These are phyloP conservation scores for Pycnonotus jocosus DNA, from an alignment of 2,113 vertebrate genomes.

Conservation along the genomic window DNA sequence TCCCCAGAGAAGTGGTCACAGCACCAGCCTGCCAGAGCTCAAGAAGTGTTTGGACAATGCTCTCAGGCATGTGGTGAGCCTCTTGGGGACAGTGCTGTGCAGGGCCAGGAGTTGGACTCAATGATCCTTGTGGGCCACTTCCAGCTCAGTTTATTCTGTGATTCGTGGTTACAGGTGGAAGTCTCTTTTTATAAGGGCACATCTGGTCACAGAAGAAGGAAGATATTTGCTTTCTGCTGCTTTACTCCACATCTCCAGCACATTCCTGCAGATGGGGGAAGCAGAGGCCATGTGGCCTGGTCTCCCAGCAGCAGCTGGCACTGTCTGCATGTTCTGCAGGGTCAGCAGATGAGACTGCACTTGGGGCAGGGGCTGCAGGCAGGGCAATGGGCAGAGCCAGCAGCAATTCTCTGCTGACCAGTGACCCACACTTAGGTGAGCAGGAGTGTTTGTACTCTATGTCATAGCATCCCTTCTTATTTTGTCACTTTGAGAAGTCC, in stretches of 20 bases:
- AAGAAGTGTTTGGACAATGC: background rate
- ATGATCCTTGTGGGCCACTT: background rate
- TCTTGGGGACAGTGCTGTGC: background rate
- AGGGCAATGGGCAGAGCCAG: background rate
- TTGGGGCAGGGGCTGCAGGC: background rate
- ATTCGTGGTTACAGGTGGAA: fast-evolving
- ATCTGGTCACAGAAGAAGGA: background rate
- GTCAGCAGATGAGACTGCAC: background rate
- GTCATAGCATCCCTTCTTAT: background rate
- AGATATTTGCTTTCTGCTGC: background rate
- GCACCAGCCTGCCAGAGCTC: background rate
- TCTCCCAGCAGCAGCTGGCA: background rate
- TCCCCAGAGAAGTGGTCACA: background rate
- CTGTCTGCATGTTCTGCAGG: background rate
- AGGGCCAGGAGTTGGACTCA: background rate
- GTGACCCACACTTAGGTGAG: background rate
- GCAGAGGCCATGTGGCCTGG: fast-evolving
- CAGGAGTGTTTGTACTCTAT: background rate
- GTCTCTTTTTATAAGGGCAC: background rate
- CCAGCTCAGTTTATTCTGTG: too few relatives aligned
- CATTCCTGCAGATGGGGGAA: background rate
- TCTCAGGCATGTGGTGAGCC: background rate
- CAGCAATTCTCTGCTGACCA: background rate
- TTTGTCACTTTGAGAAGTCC: background rate
- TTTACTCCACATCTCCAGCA: background rate